Base-by-base conservation (phyloP, 2,797 vertebrate genomes). In the Discoglossus pictus region DNA sequence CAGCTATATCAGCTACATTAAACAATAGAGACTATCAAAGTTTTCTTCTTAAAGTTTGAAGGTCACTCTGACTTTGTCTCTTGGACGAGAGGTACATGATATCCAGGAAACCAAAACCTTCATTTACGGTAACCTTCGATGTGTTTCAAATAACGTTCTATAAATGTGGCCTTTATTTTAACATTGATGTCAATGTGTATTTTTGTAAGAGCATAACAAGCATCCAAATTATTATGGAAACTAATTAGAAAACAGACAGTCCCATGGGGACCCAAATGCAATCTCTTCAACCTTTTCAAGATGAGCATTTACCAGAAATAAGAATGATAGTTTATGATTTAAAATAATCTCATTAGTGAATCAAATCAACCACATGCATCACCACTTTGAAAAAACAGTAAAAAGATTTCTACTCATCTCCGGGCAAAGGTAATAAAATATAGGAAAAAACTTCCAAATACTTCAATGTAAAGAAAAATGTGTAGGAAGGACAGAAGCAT, bases 251-350 rank as follows among this genome's bases (percentile, higher is more conserved):
- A 40, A 62, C 20, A 63, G 60, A 63, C 52, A 2, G 24, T 51
- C 52, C 27, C 61, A 15, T 11, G 39, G 65, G 39, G 20, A 11
- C 5, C 34, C 16, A 52, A 44, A 27, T 24, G 15, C 44, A 24
- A 44, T 51, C 36, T 52, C 38, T 31, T 36, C 42, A 61, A 43
- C n/a, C 27, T 51, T 61, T 50, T 15, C 39, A 47, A 59, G 24
- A 50, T 42, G 15, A 23, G 42, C 61, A 74, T 43, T 70, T 65
- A 60, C 54, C 53, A 66, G 52, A 61, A 65, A 36, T 50, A 38
- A 66, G 51, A 59, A 46, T 43, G 55, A 39, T 8, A 2, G 17
- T 50, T 56, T 15, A 4, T 58, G 46, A 18, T 65, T 59, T 52
- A 47, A 61, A 47, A 21, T 54, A 55, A 39, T 48, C 31, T 48